Percentiles rank a stretch among this genome's conserved stretches.
phyloP scores from a whole-genome alignment of 2,113 vertebrate species.

The Microtus montanus region DNA sequence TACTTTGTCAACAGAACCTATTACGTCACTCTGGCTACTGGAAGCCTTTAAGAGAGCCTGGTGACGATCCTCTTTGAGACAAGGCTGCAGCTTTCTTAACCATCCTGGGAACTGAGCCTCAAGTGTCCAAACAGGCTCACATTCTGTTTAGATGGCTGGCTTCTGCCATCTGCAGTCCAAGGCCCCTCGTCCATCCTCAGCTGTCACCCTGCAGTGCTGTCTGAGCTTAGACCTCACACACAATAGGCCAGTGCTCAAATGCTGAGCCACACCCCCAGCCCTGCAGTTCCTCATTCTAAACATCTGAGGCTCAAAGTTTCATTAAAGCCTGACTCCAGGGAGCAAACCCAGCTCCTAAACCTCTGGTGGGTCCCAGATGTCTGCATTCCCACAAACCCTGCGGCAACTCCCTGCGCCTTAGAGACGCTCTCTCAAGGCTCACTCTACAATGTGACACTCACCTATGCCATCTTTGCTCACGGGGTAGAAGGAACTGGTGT shows the following conservation, averaged over 20 bases:
- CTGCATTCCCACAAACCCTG: background rate
- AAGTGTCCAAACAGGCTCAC: background rate
- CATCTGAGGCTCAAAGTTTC: background rate
- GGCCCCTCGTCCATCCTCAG: background rate
- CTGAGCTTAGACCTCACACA: background rate
- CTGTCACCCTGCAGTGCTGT: background rate
- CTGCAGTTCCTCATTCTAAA: background rate
- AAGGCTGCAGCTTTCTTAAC: background rate
- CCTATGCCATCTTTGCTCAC: accelerated
- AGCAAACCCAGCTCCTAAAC: background rate
- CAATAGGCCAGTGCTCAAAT: too few species aligned
- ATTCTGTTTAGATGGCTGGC: background rate
- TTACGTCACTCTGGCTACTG: background rate
- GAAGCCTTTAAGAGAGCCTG: background rate
- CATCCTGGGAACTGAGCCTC: background rate
- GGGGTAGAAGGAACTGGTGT: background rate
- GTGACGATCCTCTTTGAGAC: background rate
- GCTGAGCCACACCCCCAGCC: too few species aligned
- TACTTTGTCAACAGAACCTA: background rate
- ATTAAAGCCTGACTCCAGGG: background rate
- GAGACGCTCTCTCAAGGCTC: background rate
- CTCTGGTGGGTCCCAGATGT: background rate
- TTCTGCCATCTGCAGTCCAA: background rate
- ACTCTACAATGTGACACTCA: background rate
- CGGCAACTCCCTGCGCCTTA: background rate